A percentile compares a stretch with the other conserved stretches of the same genome.
Evolutionary conservation across 2,113 vertebrate species (phyloP).

Genomic region (Pholis gunnellus): DNA sequence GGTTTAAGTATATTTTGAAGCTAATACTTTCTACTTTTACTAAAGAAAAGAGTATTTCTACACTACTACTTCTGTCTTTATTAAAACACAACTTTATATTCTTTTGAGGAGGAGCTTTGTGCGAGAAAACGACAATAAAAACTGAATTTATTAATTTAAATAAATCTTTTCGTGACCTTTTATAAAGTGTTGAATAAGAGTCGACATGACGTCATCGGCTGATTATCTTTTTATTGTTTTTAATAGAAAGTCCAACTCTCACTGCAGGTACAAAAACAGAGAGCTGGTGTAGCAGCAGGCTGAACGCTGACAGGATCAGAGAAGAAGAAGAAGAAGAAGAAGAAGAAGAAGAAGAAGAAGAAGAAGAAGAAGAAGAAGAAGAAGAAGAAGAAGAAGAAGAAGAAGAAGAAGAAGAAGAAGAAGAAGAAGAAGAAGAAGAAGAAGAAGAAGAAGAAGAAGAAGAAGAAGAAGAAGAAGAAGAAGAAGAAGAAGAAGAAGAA

Average conservation of each 20-base stretch:
- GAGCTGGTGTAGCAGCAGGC: constrained; percentile 72
- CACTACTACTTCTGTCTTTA: background rate
- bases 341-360: background rate
- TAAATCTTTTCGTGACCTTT: background rate
- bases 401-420: constrained; percentile 29
- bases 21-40: background rate
- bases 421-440: background rate
- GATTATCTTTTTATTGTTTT: constrained; percentile 73
- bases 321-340: background rate
- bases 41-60: background rate
- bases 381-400: background rate
- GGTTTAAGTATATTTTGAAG: too few relatives aligned
- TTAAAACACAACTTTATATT: background rate
- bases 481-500: constrained; percentile 28
- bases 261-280: constrained; percentile 74
- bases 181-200: constrained; percentile 24
- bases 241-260: constrained; percentile 76
- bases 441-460: constrained; percentile 12
- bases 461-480: background rate
- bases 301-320: constrained; percentile 36
- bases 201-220: background rate
- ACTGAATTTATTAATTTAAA: background rate
- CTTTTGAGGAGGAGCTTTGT: background rate
- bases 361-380: constrained; percentile 23
- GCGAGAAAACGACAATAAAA: background rate